Base-by-base conservation (phyloP, 1,140 invertebrate species). In the Heliconius congener region DNA sequence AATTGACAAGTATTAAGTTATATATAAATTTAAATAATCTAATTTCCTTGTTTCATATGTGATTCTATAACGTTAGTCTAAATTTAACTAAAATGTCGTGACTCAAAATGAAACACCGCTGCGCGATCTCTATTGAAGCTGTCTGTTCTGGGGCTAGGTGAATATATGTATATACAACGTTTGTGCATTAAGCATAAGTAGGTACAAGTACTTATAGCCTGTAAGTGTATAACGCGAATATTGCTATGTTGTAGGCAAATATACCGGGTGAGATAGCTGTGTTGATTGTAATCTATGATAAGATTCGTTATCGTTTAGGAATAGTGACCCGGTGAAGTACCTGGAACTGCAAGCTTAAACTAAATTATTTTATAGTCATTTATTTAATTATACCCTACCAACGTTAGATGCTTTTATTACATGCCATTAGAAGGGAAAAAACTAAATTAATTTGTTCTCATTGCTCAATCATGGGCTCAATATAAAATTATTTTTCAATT, bases 161-260 rank as follows among this genome's bases (percentile, higher is more conserved):
- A 74, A 84, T 86, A 84, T 88, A 84, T 83, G 81, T 89, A 90
- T 92, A 92, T 86, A 93, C 90, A 90, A 83, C 85, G 90, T 89
- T 93, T 88, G 84, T 93, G 90, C 91, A 93, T 92, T 91, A 91
- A 90, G 85, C 90, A 86, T 83, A 89, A 88, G 86, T 66, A 66
- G 60, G 60, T 86, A 85, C 82, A 83, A 79, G 71, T 84, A 55
- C 71, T 73, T 76, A 76, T n/a, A 57, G 57, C 19, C 27, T 76
- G 42, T 73, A 73, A 60, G 79, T 76, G 79, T 57, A 37, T 80
- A 72, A 79, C 39, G 78, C 37, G 60, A 46, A 50, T 77, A 78
- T 78, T 66, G 70, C 60, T 66, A 50, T 76, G 57, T 42, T 8
- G 27, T 71, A 42, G 37, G 39, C 27, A 23, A 57, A 75, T 37